Percentiles rank a stretch among this genome's conserved stretches.
These are phyloP conservation scores for Anabacerthia variegaticeps DNA, from an alignment of 2,797 vertebrate genomes.

Conservation along the genomic window DNA sequence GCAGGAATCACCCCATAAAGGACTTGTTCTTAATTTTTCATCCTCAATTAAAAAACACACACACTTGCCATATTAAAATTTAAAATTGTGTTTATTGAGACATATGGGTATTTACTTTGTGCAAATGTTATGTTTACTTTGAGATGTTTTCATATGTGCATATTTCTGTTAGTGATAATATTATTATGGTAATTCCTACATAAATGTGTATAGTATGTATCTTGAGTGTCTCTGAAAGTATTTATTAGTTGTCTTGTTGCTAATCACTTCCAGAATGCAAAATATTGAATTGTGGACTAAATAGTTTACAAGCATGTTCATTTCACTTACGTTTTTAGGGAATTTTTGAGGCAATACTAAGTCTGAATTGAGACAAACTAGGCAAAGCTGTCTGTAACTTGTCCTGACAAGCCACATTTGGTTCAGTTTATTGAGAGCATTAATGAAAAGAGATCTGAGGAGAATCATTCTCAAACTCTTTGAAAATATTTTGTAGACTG, in stretches of 20 bases:
- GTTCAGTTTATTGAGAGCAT: neutral
- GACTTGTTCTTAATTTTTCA: constrained; percentile 32
- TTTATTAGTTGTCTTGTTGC: constrained; percentile 58
- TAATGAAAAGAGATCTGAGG: neutral
- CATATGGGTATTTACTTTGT: constrained; percentile 75
- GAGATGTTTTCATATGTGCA: constrained; percentile 68
- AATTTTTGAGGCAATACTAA: constrained; percentile 28
- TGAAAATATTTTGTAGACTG: neutral
- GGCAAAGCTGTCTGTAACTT: neutral
- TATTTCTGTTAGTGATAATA: constrained; percentile 68
- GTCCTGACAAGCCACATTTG: neutral
- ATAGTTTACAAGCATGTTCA: constrained; percentile 19
- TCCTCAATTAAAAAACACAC: constrained; percentile 29
- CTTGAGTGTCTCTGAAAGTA: constrained; percentile 37
- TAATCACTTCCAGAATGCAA: constrained; percentile 10
- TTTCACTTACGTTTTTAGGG: neutral
- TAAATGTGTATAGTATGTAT: constrained; percentile 71
- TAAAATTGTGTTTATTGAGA: constrained; percentile 70
- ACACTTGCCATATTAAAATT: constrained; percentile 50
- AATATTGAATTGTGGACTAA: constrained; percentile 45
- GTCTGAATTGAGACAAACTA: neutral
- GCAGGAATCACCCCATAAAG: neutral
- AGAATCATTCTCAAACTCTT: neutral
- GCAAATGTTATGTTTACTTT: constrained; percentile 73
- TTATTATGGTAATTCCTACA: constrained; percentile 72